Conservation (phyloP, 2,797 vertebrate species). For the Acridotheres tristis region DNA sequence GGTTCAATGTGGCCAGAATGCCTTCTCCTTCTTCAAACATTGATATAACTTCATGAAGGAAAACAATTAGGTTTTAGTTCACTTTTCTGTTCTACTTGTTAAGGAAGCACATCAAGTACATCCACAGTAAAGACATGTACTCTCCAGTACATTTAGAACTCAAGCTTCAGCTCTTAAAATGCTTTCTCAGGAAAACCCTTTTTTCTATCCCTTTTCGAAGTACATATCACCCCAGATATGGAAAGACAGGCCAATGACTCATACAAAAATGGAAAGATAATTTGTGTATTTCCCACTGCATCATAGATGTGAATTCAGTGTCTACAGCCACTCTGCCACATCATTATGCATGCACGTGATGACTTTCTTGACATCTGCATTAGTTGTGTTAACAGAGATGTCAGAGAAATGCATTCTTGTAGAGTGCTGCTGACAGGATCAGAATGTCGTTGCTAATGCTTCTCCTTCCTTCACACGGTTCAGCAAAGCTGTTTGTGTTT, state of each 20-base stretch:
- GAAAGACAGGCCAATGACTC: neutral
- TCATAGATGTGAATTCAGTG: neutral
- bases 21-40: neutral
- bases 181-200: neutral
- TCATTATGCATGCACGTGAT: neutral
- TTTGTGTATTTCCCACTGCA: neutral
- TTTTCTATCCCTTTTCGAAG: neutral
- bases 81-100: neutral
- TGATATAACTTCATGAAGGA: neutral
- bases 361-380: conserved; percentile 31
- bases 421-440: neutral
- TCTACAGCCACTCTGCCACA: neutral
- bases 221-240: neutral
- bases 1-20: neutral
- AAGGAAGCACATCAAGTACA: neutral
- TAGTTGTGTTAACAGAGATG: neutral
- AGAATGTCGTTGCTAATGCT: neutral
- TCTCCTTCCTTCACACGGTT: neutral
- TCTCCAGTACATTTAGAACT: neutral
- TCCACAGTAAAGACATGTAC: neutral
- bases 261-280: neutral
- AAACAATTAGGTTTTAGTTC: neutral
- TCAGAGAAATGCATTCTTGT: neutral
- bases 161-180: neutral
- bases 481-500: neutral